Evolutionary conservation across 2,113 vertebrate genomes (phyloP).

Genomic region (Synodontis membranacea): DNA sequence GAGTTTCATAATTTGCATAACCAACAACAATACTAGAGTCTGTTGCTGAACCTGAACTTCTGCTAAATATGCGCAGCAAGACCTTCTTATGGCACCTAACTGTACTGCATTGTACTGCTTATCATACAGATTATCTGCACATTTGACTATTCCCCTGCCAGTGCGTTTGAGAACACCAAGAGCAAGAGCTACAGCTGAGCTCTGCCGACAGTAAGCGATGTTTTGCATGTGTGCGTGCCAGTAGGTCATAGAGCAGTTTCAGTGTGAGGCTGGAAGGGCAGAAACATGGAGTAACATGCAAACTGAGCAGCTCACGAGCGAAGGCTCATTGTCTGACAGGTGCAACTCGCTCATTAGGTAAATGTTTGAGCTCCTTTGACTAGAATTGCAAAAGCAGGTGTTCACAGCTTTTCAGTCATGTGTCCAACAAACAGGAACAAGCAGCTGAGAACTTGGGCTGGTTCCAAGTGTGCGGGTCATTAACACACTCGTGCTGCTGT

Average conservation of each 20-base stretch:
- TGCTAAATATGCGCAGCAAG: constrained; percentile 15
- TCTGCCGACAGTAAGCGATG: constrained; percentile 33
- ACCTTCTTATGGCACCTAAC: constrained; percentile 37
- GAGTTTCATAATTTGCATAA: constrained; percentile 34
- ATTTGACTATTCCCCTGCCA: constrained; percentile 50
- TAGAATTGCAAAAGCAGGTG: constrained; percentile 46
- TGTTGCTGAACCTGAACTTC: neutral
- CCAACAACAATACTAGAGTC: constrained; percentile 21
- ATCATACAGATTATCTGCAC: neutral
- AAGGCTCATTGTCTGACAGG: constrained; percentile 44
- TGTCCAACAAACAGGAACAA: constrained; percentile 2
- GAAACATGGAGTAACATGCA: constrained; percentile 61
- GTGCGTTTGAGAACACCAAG: neutral
- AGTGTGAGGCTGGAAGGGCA: constrained; percentile 38
- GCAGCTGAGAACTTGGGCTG: neutral
- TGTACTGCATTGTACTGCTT: constrained; percentile 33
- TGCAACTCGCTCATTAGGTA: constrained; percentile 48
- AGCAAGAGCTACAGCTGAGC: constrained; percentile 31
- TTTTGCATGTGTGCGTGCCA: constrained; percentile 58
- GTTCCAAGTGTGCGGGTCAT: neutral
- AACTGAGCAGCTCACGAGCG: constrained; percentile 33
- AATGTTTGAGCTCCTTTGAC: constrained; percentile 54
- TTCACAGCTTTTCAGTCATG: constrained; percentile 7
- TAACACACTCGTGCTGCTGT: constrained; percentile 12
- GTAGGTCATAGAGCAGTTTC: constrained; percentile 12